A percentile compares a stretch with the other conserved stretches of the same genome.
Conservation (phyloP, 2,113 vertebrate species). For the Chitala chitala region DNA sequence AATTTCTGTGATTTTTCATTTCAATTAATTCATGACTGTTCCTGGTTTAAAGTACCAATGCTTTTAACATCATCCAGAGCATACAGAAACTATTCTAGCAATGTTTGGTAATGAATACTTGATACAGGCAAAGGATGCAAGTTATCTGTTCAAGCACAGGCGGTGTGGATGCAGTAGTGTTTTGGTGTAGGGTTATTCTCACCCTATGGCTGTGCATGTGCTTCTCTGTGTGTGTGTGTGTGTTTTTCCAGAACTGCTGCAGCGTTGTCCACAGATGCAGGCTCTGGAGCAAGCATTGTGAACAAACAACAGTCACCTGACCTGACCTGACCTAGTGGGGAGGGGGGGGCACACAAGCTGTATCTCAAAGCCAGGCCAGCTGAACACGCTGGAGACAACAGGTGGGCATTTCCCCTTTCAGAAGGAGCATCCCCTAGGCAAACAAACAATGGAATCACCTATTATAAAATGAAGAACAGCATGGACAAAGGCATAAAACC, state of each 20-base stretch:
- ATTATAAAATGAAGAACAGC: too few species aligned
- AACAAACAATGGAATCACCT: neutral
- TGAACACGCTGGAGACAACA: neutral
- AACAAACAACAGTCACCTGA: neutral
- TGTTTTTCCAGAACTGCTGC: neutral
- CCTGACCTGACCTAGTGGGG: neutral
- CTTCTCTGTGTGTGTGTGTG: too few species aligned
- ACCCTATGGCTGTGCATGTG: neutral
- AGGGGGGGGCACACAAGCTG: neutral
- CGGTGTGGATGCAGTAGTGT: neutral
- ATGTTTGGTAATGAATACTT: neutral
- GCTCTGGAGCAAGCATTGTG: neutral
- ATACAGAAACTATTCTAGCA: neutral
- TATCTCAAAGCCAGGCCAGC: neutral
- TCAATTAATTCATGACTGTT: neutral
- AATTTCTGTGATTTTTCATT: neutral
- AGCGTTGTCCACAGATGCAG: neutral
- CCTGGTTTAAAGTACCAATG: slow-evolving; percentile 3
- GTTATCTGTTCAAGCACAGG: too few species aligned
- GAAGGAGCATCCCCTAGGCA: neutral
- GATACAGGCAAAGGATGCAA: too few species aligned
- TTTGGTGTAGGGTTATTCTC: neutral
- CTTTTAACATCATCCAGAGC: neutral
- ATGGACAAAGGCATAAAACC: too few species aligned
- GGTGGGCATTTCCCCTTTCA: neutral